Evolutionary conservation across 1,140 invertebrate species (phyloP), one percentile per base, ranked within the genome.

Genomic region (Drosophila cardini): DNA sequence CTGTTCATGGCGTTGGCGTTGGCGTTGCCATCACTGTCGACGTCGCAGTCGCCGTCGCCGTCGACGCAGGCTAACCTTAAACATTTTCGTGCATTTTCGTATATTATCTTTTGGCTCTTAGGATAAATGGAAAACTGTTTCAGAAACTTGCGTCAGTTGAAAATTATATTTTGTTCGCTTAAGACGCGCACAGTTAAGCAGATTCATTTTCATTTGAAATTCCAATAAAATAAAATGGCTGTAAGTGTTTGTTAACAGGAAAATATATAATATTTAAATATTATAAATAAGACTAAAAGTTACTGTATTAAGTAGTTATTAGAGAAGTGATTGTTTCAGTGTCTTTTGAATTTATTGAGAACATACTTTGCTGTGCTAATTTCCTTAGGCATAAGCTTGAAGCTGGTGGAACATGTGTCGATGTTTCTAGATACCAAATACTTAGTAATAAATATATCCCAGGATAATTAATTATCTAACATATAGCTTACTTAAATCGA

Each of bases 81-180:
- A 71, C 64, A 72, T 87, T 79, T 87, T 79, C 72, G 73, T 15
- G 61, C 53, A 72, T 82, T 77, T 89, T 89, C 77, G 70, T 80
- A 84, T 70, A 86, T 74, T 79, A 85, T 90, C 61, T 85, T 52
- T 79, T 62, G 65, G 67, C 78, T 80, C 81, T 78, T 87, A 80
- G 87, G 73, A 84, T 83, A 90, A 90, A 83, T 90, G 87, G 82
- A 86, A 90, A 90, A 90, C 77, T 83, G 86, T 83, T 82, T 90
- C 82, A 73, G 55, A 62, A 74, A 90, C 62, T 90, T 90, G 86
- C 87, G 86, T 90, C 87, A 90, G 86, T 90, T 71, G 86, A 76
- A 79, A 90, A 74, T 80, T 83, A 64, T 57, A 85, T 76, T 83
- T 83, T 80, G 75, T 63, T 76, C 86, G 82, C 61, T 34, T 68